phyloP scores from a whole-genome alignment of 2,113 vertebrate species.

The Ranitomeya imitator region DNA sequence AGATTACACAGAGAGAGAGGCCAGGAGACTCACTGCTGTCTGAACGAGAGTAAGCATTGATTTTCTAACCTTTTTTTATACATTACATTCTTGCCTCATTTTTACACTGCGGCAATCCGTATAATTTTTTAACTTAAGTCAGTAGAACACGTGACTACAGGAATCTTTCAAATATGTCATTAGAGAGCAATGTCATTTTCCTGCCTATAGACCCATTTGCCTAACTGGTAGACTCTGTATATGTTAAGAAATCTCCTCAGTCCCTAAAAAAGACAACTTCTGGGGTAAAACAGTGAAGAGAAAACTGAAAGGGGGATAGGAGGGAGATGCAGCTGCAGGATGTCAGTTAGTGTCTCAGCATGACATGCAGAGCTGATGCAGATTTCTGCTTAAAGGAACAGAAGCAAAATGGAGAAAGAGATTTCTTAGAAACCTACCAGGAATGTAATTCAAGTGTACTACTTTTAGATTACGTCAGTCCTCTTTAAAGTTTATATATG shows the following conservation, averaged over 20 bases:
- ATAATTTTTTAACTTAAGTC: not conserved
- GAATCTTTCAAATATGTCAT: not conserved
- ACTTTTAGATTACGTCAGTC: too few relatives aligned
- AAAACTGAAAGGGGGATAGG: not conserved
- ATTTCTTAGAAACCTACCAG: too few relatives aligned
- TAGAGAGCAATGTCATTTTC: not conserved
- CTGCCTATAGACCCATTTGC: too few relatives aligned
- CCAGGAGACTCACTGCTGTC: not conserved
- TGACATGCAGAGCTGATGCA: not conserved
- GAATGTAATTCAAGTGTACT: too few relatives aligned
- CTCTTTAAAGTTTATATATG: too few relatives aligned
- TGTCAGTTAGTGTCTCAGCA: not conserved
- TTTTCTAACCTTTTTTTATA: not conserved
- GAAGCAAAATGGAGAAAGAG: too few relatives aligned
- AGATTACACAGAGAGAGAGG: constrained; percentile 19
- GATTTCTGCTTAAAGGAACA: not conserved
- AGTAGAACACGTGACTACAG: not conserved
- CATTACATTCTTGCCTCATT: not conserved
- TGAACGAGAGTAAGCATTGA: not conserved
- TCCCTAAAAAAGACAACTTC: not conserved
- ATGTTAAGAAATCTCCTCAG: not conserved
- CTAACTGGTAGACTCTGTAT: not conserved
- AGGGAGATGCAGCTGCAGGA: not conserved
- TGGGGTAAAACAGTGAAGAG: not conserved
- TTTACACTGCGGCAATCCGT: not conserved